Evolutionary conservation across 1,140 invertebrate species (phyloP).

Genomic region (Drosophila arawakana): DNA sequence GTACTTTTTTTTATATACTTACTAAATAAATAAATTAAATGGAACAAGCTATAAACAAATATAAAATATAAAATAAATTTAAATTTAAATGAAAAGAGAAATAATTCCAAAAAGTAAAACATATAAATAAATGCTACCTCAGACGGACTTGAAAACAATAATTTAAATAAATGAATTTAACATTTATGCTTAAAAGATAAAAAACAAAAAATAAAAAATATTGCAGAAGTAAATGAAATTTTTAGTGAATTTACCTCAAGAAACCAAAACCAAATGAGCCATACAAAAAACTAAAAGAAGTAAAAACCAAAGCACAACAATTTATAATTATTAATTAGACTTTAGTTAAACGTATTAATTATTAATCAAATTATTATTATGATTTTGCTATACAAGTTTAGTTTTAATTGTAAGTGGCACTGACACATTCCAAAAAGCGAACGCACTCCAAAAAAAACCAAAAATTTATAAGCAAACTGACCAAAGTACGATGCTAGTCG

Average conservation of each 20-base stretch:
- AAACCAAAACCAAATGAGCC: conserved; percentile 13
- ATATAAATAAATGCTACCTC: conserved; percentile 75
- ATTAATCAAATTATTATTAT: conserved; percentile 11
- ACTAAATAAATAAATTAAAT: conserved; percentile 50
- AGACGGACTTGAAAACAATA: conserved; percentile 83
- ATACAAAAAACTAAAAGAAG: conserved; percentile 24
- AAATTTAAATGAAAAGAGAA: conserved; percentile 4
- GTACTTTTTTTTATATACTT: conserved; percentile 75
- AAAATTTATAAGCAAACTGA: conserved; percentile 22
- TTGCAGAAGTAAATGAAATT: conserved; percentile 57
- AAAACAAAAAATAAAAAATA: conserved; percentile 31
- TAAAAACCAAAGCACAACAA: conserved; percentile 26
- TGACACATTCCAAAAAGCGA: conserved; percentile 51
- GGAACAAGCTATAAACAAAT: conserved; percentile 37
- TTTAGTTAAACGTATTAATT: conserved; percentile 35
- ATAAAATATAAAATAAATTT: conserved; percentile 37
- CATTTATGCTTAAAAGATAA: conserved; percentile 38
- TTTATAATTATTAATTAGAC: conserved; percentile 43
- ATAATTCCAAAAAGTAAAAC: conserved; percentile 37
- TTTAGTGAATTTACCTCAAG: conserved; percentile 72
- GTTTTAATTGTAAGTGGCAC: conserved; percentile 52
- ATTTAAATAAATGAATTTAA: conserved; percentile 80
- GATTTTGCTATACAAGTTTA: conserved; percentile 35
- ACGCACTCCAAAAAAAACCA: conserved; percentile 2
- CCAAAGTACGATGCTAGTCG: conserved; percentile 65